Evolutionary conservation across 2,797 vertebrate genomes (phyloP).

Genomic region (Rhynchonycteris naso): DNA sequence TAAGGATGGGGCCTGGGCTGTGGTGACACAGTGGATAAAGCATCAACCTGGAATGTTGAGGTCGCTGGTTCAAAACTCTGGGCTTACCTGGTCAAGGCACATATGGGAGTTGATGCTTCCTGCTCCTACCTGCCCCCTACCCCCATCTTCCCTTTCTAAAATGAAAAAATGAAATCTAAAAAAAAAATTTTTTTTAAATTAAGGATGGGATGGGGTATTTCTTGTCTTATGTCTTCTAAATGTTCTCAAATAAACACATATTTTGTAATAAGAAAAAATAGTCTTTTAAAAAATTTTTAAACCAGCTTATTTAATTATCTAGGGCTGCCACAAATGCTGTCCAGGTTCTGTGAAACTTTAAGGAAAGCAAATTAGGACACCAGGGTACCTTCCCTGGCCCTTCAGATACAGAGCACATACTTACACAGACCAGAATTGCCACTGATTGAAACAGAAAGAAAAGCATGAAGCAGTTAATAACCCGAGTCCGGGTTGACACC

Average conservation of each 20-base stretch:
- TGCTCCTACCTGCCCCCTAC: too few relatives aligned
- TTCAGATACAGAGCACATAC: neutral
- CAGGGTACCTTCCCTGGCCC: neutral
- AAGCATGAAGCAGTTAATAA: conserved; percentile 39
- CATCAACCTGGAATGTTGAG: too few relatives aligned
- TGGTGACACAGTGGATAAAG: too few relatives aligned
- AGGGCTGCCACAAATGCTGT: neutral
- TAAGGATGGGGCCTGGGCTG: neutral
- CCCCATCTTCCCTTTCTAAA: too few relatives aligned
- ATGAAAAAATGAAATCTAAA: too few relatives aligned
- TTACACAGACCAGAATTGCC: neutral
- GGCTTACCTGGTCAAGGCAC: too few relatives aligned
- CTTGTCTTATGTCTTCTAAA: conserved; percentile 5
- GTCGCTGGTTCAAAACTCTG: too few relatives aligned
- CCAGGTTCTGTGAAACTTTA: neutral
- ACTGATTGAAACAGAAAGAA: neutral
- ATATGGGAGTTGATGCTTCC: too few relatives aligned
- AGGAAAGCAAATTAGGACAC: neutral
- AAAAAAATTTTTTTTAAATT: neutral
- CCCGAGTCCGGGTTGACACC: neutral
- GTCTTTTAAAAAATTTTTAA: conserved; percentile 41
- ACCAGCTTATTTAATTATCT: neutral
- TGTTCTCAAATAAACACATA: conserved; percentile 21
- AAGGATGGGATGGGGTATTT: neutral
- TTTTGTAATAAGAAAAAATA: conserved; percentile 6